These are phyloP conservation scores for Lycophotia porphyrea DNA, from an alignment of 2,888 invertebrate genomes.

Conservation along the genomic window DNA sequence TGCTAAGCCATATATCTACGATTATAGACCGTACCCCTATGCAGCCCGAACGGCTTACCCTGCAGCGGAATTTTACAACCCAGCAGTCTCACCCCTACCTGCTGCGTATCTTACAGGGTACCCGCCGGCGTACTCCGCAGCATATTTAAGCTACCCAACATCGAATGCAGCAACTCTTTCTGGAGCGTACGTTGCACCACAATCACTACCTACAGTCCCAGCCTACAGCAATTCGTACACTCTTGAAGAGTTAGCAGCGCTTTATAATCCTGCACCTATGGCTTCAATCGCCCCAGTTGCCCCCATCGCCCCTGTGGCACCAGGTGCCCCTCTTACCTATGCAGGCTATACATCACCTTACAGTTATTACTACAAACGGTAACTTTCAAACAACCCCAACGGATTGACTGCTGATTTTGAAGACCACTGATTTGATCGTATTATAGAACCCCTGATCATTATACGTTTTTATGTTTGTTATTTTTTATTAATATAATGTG, in stretches of 20 bases:
- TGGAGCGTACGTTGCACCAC: constrained; percentile 13
- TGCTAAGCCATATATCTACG: constrained; percentile 73
- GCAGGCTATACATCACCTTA: constrained; percentile 70
- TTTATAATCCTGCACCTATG: constrained; percentile 33
- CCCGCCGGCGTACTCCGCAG: constrained; percentile 42
- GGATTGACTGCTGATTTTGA: not conserved
- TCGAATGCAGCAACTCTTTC: not conserved
- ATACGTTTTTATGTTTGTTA: constrained; percentile 4
- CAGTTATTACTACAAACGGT: constrained; percentile 49
- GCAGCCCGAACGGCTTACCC: constrained; percentile 41
- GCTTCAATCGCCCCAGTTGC: constrained; percentile 55
- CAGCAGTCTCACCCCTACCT: constrained; percentile 52
- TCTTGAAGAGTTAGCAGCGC: constrained; percentile 70
- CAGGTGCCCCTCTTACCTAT: constrained; percentile 41
- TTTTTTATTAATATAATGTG: constrained; percentile 39
- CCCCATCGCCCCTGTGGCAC: constrained; percentile 29
- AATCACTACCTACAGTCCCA: constrained; percentile 57
- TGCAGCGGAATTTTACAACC: constrained; percentile 37
- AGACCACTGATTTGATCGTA: constrained; percentile 2
- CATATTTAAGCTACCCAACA: constrained; percentile 5
- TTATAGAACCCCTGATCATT: constrained; percentile 12
- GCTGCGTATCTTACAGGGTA: constrained; percentile 39
- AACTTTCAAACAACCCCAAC: constrained; percentile 17
- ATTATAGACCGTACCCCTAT: constrained; percentile 64
- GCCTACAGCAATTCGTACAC: constrained; percentile 75